These are phyloP conservation scores for Zaprionus nigranus DNA, from an alignment of 1,140 invertebrate genomes.

Conservation along the genomic window DNA sequence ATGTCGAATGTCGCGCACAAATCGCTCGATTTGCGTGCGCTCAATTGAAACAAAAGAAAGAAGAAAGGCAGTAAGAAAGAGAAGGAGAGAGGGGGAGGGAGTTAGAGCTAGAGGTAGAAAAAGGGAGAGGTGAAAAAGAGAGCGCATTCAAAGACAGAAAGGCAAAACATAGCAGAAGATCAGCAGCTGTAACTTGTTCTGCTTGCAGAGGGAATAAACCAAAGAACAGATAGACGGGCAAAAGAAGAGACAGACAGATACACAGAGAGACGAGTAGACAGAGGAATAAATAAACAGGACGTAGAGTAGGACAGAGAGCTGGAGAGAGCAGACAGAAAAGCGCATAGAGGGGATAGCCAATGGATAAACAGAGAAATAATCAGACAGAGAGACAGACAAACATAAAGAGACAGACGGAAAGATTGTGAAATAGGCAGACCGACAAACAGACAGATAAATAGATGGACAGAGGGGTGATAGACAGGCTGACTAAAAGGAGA, in stretches of 20 bases:
- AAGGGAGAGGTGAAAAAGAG: not conserved
- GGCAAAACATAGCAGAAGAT: not conserved
- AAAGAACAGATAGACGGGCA: not conserved
- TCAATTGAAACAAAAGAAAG: conserved; percentile 3
- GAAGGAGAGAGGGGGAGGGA: not conserved
- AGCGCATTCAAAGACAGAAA: not conserved
- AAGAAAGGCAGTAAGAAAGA: not conserved
- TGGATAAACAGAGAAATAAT: too few species aligned
- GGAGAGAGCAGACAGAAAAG: too few species aligned
- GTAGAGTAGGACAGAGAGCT: not conserved
- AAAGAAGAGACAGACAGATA: not conserved
- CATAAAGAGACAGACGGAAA: too few species aligned
- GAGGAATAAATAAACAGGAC: not conserved
- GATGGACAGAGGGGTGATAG: too few species aligned
- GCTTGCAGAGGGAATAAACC: too few species aligned
- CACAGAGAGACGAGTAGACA: not conserved
- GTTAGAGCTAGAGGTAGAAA: not conserved
- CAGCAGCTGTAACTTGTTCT: too few species aligned
- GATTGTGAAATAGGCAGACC: too few species aligned
- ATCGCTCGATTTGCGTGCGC: conserved; percentile 30
- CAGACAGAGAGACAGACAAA: too few species aligned
- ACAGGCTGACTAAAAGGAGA: too few species aligned
- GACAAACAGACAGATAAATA: too few species aligned
- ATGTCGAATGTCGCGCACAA: conserved; percentile 10
- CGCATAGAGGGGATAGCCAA: too few species aligned